Conservation (phyloP, 23 tunicate species). For the Ciona savignyi region DNA sequence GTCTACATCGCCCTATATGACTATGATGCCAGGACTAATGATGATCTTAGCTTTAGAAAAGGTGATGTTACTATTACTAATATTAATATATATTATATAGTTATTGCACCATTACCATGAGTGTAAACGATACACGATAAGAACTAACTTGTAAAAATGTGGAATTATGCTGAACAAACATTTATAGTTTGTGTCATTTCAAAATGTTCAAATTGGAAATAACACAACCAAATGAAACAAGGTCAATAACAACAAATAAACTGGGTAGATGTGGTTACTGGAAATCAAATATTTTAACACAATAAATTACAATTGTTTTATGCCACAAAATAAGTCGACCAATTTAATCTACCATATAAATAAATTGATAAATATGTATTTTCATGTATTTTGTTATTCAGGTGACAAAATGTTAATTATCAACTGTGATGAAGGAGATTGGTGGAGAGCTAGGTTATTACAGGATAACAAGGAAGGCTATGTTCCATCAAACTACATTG, state of each 20-base stretch:
- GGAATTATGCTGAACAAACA: too few relatives aligned
- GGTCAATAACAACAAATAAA: too few relatives aligned
- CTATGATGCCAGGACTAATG: slow-evolving; percentile 81
- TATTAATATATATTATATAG: not conserved
- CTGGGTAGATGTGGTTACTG: too few relatives aligned
- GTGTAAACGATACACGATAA: too few relatives aligned
- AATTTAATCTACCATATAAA: too few relatives aligned
- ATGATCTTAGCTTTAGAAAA: slow-evolving; percentile 76
- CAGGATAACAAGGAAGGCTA: slow-evolving; percentile 37
- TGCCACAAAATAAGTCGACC: too few relatives aligned
- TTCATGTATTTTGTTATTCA: slow-evolving; percentile 1
- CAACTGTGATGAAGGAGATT: slow-evolving; percentile 65
- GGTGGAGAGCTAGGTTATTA: slow-evolving; percentile 78
- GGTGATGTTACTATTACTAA: slow-evolving; percentile 19
- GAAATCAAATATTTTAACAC: too few relatives aligned
- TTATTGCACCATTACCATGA: too few relatives aligned
- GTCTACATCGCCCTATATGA: slow-evolving; percentile 65
- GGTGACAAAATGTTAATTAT: slow-evolving; percentile 68
- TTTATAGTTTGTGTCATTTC: too few relatives aligned
- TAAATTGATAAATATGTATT: not conserved
- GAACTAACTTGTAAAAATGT: too few relatives aligned
- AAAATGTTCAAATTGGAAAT: too few relatives aligned
- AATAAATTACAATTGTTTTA: too few relatives aligned
- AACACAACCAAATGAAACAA: not conserved
- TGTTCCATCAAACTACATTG: slow-evolving; percentile 81